Base-by-base conservation (phyloP, 2,888 invertebrate genomes). In the Limenitis camilla region DNA sequence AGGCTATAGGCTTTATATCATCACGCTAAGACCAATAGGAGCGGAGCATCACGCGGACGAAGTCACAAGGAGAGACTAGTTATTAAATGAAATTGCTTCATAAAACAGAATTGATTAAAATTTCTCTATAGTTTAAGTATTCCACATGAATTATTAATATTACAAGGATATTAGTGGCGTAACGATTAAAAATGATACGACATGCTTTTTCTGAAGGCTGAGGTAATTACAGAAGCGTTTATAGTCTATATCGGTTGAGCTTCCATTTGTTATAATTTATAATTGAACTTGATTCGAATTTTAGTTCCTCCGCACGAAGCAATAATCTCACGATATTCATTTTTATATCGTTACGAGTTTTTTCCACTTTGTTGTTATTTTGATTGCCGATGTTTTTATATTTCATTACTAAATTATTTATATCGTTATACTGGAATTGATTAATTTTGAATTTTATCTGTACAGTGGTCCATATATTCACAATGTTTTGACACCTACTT, bases 181-280 rank as follows among this genome's bases (percentile, higher is more conserved):
- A 59, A 61, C 63, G 56, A 66, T 68, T 61, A 69, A 54, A 19
- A 64, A 62, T 67, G 65, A 72, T 74, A 68, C 66, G 77, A 71
- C 63, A 84, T 79, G 82, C 78, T 83, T 79, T 82, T 81, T 77
- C 73, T 66, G 62, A 52, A 63, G 77, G 79, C 73, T 72, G 61
- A 71, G 76, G 77, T 77, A 69, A 67, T 75, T 67, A 72, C 84
- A 77, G 84, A 84, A 85, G 84, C 84, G 72, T 78, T 72, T 65
- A 68, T 64, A 55, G 49, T 61, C 58, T 66, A 67, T 63, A 65
- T 64, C 61, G 63, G 69, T 69, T 64, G 54, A 65, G 77, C 78
- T 76, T 76, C 79, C 73, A 78, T 69, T 77, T 73, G 66, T 66
- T 71, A 66, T 63, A 62, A 64, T 65, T 67, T 67, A 64, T 63